Conservation (phyloP, 2,113 vertebrate species). For the Syngnathus floridae region DNA sequence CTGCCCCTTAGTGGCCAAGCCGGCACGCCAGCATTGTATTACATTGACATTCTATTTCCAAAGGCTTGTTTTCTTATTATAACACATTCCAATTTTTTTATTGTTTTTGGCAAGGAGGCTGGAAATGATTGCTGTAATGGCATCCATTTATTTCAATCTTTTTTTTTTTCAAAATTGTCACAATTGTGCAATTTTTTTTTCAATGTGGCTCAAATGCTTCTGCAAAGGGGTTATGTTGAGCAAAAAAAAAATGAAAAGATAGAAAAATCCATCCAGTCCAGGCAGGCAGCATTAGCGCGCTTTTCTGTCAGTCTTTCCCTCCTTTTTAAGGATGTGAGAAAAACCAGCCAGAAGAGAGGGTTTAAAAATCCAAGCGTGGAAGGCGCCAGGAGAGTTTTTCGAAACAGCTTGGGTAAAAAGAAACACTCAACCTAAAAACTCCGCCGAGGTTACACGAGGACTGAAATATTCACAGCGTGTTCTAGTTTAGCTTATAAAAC, state of each 20-base stretch:
- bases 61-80: no score
- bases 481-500: conserved; percentile 19
- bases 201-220: neutral
- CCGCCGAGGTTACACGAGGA: conserved; percentile 34
- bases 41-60: neutral
- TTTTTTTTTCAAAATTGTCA: neutral
- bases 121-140: neutral
- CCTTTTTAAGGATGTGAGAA: conserved; percentile 14
- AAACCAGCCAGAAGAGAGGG: neutral
- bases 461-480: conserved; percentile 28
- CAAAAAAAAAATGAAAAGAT: conserved; percentile 1
- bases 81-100: no score
- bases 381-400: conserved; percentile 29
- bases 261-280: neutral
- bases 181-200: neutral
- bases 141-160: neutral
- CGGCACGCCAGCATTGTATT: neutral
- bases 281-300: conserved; percentile 22
- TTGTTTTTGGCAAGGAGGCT: neutral
- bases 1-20: neutral
- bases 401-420: conserved; percentile 40
- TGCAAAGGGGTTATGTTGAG: neutral
- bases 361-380: conserved; percentile 1
- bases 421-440: conserved; percentile 41
- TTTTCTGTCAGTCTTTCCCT: conserved; percentile 18